Conservation (phyloP, 2,888 invertebrate species). For the Baronia brevicornis region DNA sequence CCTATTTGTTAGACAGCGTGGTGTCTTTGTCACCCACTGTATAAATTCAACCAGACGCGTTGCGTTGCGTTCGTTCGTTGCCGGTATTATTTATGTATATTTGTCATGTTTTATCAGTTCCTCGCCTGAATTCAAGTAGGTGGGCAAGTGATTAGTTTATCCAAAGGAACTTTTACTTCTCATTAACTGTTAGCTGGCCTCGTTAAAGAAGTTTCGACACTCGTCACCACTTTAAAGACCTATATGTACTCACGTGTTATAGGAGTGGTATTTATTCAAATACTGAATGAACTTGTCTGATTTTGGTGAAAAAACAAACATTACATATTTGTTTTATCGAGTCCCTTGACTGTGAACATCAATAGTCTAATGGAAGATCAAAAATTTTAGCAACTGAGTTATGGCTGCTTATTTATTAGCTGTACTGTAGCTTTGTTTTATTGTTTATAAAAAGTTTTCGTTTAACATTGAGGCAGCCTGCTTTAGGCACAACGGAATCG, state of each 20-base stretch:
- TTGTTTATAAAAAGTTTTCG: too few species aligned
- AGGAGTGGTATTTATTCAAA: conserved; percentile 7
- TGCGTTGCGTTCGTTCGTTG: not conserved
- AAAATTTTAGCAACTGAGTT: too few species aligned
- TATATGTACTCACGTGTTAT: too few species aligned
- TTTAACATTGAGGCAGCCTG: conserved; percentile 3
- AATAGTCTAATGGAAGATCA: too few species aligned
- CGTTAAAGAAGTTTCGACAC: conserved; percentile 48
- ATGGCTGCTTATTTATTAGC: too few species aligned
- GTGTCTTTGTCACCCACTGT: too few species aligned
- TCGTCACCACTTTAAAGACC: conserved; percentile 27
- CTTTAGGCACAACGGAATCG: conserved; percentile 13
- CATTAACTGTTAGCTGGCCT: conserved; percentile 64
- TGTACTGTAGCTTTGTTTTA: too few species aligned
- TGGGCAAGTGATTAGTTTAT: conserved; percentile 47
- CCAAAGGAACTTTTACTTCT: conserved; percentile 59
- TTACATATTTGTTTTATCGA: too few species aligned
- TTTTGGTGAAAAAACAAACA: not conserved
- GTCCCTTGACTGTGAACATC: too few species aligned
- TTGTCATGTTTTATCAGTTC: conserved; percentile 30
- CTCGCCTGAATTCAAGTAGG: conserved; percentile 25
- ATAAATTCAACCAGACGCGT: not conserved
- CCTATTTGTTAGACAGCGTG: too few species aligned
- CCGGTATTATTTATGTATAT: conserved; percentile 19
- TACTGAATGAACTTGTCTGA: not conserved